These are phyloP conservation scores for Machimus atricapillus DNA, from an alignment of 2,888 invertebrate genomes.

Conservation along the genomic window DNA sequence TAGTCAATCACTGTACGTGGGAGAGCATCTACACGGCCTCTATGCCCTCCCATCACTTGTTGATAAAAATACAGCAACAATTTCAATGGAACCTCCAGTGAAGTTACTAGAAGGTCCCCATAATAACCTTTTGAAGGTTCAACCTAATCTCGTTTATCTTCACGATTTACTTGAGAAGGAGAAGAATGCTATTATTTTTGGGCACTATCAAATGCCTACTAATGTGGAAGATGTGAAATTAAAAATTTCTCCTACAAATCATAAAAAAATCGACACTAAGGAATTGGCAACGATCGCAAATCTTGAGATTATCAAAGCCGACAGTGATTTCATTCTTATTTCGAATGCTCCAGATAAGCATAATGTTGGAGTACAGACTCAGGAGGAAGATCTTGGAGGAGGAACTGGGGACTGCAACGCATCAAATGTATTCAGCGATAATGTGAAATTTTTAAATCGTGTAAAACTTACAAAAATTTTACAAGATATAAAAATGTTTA, in stretches of 20 bases:
- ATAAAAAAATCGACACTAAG: slow-evolving; percentile 43
- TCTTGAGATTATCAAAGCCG: slow-evolving; percentile 34
- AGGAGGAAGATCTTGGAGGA: neutral
- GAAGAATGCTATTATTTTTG: slow-evolving; percentile 61
- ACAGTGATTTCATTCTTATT: slow-evolving; percentile 47
- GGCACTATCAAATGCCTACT: slow-evolving; percentile 77
- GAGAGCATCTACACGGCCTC: slow-evolving; percentile 81
- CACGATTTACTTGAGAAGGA: slow-evolving; percentile 60
- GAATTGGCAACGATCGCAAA: slow-evolving; percentile 59
- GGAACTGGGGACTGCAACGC: neutral
- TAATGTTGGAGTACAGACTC: slow-evolving; percentile 50
- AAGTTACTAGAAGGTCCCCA: slow-evolving; percentile 73
- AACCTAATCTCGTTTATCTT: slow-evolving; percentile 62
- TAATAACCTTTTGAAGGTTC: slow-evolving; percentile 51
- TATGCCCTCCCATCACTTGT: slow-evolving; percentile 93
- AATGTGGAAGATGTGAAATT: slow-evolving; percentile 61
- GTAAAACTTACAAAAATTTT: slow-evolving; percentile 46
- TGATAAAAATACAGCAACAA: slow-evolving; percentile 87
- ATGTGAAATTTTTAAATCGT: slow-evolving; percentile 6
- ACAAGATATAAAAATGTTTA: slow-evolving; percentile 64
- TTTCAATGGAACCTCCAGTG: slow-evolving; percentile 75
- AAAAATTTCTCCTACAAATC: slow-evolving; percentile 55
- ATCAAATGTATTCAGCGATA: slow-evolving; percentile 25
- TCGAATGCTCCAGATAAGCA: slow-evolving; percentile 49
- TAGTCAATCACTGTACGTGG: slow-evolving; percentile 91